Evolutionary conservation across 2,888 invertebrate genomes (phyloP), one percentile per base, ranked within the genome.

Genomic region (Phyto melanocephala): DNA sequence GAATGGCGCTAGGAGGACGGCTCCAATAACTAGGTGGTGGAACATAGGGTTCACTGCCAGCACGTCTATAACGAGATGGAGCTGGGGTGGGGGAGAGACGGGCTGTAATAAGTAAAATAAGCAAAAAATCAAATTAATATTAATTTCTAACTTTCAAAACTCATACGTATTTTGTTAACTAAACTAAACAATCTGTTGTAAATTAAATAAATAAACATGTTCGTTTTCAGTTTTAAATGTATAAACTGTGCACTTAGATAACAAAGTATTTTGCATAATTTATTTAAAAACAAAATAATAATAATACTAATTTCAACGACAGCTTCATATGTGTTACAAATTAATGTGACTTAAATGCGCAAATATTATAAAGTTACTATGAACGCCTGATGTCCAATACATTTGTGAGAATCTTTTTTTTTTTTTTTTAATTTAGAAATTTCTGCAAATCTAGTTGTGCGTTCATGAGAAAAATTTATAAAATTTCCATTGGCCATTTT

Each of bases 41-140:
- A 70, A 89, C 89, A 86, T 90, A 89, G 35, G 90, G 90, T 80
- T 89, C 90, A 84, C 90, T 90, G 85, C 90, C 89, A 72, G 90
- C 90, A 28, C 90, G 90, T 54, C 81, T 86, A 42, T 67, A 84
- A 75, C 90, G 89, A 78, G 85, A 80, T 20, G 90, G 89, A 83
- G 85, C 83, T 76, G 87, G 87, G 70, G 88, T 87, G 72, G 87
- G 86, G 81, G 89, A 89, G 40, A 86, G 87, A 68, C 88, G 89
- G 54, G 87, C 89, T 89, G 86, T 5, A 82, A 74, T 37, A 28
- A 81, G 20, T 85, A 13, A 56, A 60, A 62, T 8, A 75, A 28
- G 28, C 3, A 28, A 28, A 28, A 28, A 62, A 52, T 35, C 63
- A 5, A 54, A 67, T 37, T 47, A n/a, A 11, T 28, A 52, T 5